Evolutionary conservation across 2,888 invertebrate genomes (phyloP).

Genomic region (Junonia oenone): DNA sequence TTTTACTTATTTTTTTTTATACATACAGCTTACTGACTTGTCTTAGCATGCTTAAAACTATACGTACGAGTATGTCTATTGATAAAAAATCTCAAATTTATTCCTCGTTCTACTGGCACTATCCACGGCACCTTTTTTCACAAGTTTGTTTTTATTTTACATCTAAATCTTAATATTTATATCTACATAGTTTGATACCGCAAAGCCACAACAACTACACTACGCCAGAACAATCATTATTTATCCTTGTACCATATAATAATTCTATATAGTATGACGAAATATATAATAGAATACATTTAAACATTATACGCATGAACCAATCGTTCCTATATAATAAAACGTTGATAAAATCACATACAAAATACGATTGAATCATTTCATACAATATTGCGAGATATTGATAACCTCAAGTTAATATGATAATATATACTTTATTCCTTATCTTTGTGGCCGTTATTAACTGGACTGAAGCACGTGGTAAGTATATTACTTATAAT

Average conservation of each 20-base stretch:
- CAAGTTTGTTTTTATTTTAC: no score
- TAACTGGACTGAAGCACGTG: constrained; percentile 31
- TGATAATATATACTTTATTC: constrained; percentile 23
- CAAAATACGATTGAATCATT: not conserved
- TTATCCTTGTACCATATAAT: no score
- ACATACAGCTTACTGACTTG: no score
- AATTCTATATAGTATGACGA: not conserved
- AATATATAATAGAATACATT: not conserved
- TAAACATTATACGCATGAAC: not conserved
- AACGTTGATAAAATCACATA: not conserved
- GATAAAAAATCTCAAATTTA: no score
- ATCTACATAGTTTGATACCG: no score
- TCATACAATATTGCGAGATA: not conserved
- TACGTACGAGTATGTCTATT: no score
- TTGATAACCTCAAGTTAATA: constrained; percentile 18
- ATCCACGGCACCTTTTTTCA: no score
- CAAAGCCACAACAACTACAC: no score
- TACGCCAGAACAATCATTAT: no score
- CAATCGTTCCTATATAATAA: not conserved
- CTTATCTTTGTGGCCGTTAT: constrained; percentile 31
- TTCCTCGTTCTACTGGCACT: no score
- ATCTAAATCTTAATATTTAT: no score
- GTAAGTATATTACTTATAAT: constrained; percentile 24
- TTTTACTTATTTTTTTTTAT: not conserved
- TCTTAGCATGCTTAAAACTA: no score